These are phyloP conservation scores for Netelia fuscicornis DNA, from an alignment of 2,888 invertebrate species.

Conservation along the genomic window DNA sequence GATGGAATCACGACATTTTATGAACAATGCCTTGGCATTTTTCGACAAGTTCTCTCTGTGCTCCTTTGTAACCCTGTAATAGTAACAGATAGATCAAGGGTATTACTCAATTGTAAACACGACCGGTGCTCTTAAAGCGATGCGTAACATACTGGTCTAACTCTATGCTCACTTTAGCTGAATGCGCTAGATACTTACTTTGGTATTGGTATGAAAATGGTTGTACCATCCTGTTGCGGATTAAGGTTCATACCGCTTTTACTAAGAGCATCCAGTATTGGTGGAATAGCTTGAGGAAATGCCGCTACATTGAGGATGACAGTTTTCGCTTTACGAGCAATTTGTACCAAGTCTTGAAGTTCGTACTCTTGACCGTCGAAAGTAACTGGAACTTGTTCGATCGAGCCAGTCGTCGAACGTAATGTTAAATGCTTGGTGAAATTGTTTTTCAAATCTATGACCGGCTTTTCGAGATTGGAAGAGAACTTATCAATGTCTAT, in stretches of 20 bases:
- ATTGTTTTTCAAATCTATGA: slow-evolving; percentile 92
- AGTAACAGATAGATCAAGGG: slow-evolving; percentile 50
- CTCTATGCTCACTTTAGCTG: neutral
- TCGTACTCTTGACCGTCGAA: slow-evolving; percentile 93
- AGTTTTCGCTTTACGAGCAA: slow-evolving; percentile 94
- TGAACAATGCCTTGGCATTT: slow-evolving; percentile 93
- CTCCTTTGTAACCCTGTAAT: slow-evolving; percentile 93
- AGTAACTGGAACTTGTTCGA: slow-evolving; percentile 91
- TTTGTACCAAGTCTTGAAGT: slow-evolving; percentile 95
- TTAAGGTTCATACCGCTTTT: slow-evolving; percentile 96
- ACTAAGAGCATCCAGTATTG: slow-evolving; percentile 90
- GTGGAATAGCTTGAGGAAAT: slow-evolving; percentile 94
- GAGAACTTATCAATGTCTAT: slow-evolving; percentile 90
- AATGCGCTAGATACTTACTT: slow-evolving; percentile 87
- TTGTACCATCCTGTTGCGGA: slow-evolving; percentile 97
- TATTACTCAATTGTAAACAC: too few relatives aligned
- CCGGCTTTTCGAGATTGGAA: slow-evolving; percentile 88
- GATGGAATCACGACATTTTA: slow-evolving; percentile 91
- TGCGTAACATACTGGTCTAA: too few relatives aligned
- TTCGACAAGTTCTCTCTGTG: slow-evolving; percentile 95
- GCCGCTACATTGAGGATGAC: slow-evolving; percentile 93
- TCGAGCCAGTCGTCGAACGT: slow-evolving; percentile 92
- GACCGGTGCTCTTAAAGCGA: too few relatives aligned
- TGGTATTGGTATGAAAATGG: slow-evolving; percentile 94
- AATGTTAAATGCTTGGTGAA: slow-evolving; percentile 92